Percentiles rank a stretch among this genome's conserved stretches.
phyloP scores from a whole-genome alignment of 2,888 invertebrate genomes.

The Drosophila histrio region DNA sequence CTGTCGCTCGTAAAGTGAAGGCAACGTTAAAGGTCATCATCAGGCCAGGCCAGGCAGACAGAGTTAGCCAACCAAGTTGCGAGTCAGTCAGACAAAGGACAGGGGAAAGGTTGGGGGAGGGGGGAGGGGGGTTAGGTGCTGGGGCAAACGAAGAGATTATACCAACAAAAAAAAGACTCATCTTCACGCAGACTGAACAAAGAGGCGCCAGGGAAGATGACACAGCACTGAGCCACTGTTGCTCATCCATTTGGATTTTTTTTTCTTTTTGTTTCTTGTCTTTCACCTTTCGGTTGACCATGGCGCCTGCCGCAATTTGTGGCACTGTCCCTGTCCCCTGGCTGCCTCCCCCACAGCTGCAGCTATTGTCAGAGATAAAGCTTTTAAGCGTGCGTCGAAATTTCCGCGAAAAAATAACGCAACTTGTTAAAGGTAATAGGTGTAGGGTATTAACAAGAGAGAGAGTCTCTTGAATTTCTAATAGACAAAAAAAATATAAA shows the following conservation, averaged over 20 bases:
- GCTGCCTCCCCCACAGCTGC: background rate
- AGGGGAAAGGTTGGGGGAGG: background rate
- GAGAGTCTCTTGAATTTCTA: background rate
- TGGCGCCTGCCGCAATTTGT: constrained; percentile 67
- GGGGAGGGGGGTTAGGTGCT: background rate
- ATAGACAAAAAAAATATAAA: background rate
- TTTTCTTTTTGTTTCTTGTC: constrained; percentile 54
- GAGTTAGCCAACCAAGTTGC: constrained; percentile 10
- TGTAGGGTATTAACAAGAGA: constrained; percentile 24
- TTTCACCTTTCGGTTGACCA: constrained; percentile 74
- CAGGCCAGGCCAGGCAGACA: constrained; percentile 19
- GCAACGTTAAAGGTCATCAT: constrained; percentile 72
- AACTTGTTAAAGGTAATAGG: constrained; percentile 23
- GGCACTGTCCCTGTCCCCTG: background rate
- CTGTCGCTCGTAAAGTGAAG: constrained; percentile 43
- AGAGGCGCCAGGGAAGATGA: constrained; percentile 71
- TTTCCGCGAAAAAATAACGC: constrained; percentile 45
- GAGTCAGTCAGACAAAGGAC: constrained; percentile 12
- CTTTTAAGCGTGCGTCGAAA: constrained; percentile 55
- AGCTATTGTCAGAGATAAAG: constrained; percentile 44
- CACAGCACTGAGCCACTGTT: constrained; percentile 65
- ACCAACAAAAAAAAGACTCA: constrained; percentile 24
- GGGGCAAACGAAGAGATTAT: background rate
- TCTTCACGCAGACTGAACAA: constrained; percentile 52
- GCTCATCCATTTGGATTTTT: constrained; percentile 30